phyloP scores from a whole-genome alignment of 2,113 vertebrate species.

The Ceratotherium simum region DNA sequence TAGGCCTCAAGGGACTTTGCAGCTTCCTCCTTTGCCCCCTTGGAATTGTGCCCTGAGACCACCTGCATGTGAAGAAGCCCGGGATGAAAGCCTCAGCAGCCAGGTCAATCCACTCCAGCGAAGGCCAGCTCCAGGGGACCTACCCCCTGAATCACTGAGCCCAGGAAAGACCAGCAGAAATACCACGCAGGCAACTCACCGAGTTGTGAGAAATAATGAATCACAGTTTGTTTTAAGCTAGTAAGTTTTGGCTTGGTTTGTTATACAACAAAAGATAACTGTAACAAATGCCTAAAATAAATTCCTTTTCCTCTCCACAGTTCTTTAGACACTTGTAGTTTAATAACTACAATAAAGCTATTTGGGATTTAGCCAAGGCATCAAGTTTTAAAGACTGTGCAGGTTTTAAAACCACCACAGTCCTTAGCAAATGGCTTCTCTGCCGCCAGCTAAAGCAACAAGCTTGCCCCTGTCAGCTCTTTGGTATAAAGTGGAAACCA shows the following conservation, averaged over 20 bases:
- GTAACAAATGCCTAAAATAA: background rate
- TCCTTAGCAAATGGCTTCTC: background rate
- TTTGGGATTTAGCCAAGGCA: background rate
- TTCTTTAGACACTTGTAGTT: background rate
- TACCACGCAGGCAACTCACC: background rate
- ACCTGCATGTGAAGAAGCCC: background rate
- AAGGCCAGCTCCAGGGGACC: background rate
- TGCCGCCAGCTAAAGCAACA: background rate
- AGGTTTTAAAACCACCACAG: background rate
- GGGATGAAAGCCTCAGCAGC: background rate
- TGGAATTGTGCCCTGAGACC: background rate
- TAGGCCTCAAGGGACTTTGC: background rate
- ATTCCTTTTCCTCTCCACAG: background rate
- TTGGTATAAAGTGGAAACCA: background rate
- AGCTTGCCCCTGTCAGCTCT: background rate
- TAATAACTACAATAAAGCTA: background rate
- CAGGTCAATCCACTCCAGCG: fast-evolving
- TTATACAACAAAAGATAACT: background rate
- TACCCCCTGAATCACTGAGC: background rate
- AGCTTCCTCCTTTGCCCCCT: background rate
- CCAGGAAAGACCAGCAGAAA: background rate
- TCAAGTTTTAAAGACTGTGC: background rate
- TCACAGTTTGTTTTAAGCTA: background rate
- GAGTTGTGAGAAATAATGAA: background rate
- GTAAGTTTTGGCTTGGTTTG: background rate